A percentile compares a stretch with the other conserved stretches of the same genome.
Conservation (phyloP, 2,888 invertebrate species). For the Crioceris asparagi region DNA sequence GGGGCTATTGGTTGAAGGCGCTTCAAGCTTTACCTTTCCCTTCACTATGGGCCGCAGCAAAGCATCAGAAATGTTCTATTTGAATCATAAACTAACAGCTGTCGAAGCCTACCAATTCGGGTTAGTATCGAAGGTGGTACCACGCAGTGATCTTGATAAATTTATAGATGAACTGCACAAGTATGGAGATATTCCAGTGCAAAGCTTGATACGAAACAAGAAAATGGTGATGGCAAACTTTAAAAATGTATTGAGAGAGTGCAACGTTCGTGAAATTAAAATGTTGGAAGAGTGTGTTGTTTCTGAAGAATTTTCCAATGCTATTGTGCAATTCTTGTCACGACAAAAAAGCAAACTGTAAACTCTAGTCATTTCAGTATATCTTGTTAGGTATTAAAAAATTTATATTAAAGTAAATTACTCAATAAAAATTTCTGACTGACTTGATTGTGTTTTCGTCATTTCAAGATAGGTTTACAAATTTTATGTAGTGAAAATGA, state of each 20-base stretch:
- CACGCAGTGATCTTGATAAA: conserved; percentile 47
- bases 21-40: conserved; percentile 80
- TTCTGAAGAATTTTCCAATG: conserved; percentile 55
- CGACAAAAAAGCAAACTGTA: conserved; percentile 33
- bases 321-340: conserved; percentile 45
- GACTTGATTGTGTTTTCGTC: no score
- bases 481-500: no score
- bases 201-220: conserved; percentile 59
- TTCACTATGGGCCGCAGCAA: conserved; percentile 71
- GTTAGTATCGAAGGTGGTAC: conserved; percentile 70
- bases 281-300: conserved; percentile 52
- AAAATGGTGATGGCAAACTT: conserved; percentile 52
- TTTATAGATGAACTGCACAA: conserved; percentile 46
- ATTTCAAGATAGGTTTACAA: no score
- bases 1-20: conserved; percentile 79
- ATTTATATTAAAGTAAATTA: no score
- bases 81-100: conserved; percentile 69
- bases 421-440: no score
- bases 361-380: no score
- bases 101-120: conserved; percentile 67
- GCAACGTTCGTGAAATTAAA: conserved; percentile 58
- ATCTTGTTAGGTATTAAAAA: no score
- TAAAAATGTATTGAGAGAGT: conserved; percentile 49
- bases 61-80: conserved; percentile 42
- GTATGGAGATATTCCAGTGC: conserved; percentile 45